Evolutionary conservation across 1,140 invertebrate species (phyloP).

Genomic region (Caenorhabditis inopinata): DNA sequence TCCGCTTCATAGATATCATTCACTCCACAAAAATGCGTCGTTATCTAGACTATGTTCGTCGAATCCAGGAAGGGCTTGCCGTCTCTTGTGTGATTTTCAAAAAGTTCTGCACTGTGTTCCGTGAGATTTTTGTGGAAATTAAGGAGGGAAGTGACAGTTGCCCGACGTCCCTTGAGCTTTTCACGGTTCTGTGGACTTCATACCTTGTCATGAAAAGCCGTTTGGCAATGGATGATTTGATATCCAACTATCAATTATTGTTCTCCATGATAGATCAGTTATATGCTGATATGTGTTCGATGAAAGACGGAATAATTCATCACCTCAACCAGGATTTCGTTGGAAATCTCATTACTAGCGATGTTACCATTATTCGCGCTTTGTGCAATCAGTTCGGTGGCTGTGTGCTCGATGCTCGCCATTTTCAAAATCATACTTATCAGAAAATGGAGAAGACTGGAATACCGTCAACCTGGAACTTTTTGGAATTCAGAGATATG

Average conservation of each 20-base stretch:
- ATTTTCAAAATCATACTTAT: not conserved
- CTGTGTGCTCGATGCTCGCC: not conserved
- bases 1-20: not conserved
- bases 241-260: not conserved
- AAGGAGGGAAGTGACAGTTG: not conserved
- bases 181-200: not conserved
- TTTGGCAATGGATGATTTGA: not conserved
- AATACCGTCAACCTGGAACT: not conserved
- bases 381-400: not conserved
- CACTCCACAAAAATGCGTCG: constrained; percentile 1
- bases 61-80: constrained; percentile 3
- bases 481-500: not conserved
- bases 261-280: not conserved
- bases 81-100: constrained; percentile 17
- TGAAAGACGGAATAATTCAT: not conserved
- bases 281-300: not conserved
- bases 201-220: not conserved
- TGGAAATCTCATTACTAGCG: not conserved
- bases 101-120: not conserved
- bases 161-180: not conserved
- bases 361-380: not conserved
- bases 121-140: not conserved
- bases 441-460: constrained; percentile 16
- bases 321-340: not conserved
- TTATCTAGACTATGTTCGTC: not conserved